Conservation (phyloP, 2,113 vertebrate genomes). For the Suncus etruscus region DNA sequence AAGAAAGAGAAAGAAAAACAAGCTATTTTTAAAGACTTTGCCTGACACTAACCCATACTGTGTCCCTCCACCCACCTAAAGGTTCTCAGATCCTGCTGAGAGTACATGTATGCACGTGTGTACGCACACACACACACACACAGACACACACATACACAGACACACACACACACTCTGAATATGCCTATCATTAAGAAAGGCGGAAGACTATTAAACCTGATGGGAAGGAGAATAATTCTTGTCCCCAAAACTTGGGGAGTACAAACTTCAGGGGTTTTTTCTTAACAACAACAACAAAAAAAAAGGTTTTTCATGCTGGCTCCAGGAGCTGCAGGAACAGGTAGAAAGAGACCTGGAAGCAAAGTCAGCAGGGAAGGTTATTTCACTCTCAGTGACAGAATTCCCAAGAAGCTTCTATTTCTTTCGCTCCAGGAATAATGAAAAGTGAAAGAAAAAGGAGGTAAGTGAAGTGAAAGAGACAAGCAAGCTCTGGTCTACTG, state of each 20-base stretch:
- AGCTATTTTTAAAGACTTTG: constrained; percentile 72
- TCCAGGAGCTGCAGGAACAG: neutral
- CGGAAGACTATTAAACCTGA: neutral
- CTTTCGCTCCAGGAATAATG: neutral
- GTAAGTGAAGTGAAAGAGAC: neutral
- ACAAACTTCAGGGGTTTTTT: neutral
- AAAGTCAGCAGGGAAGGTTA: neutral
- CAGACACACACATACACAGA: neutral
- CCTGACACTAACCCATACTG: constrained; percentile 39
- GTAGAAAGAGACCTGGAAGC: neutral
- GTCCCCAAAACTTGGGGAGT: neutral
- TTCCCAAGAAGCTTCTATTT: neutral
- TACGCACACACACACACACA: neutral
- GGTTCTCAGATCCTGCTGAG: neutral
- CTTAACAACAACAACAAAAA: constrained; percentile 32
- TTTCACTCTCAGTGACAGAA: neutral
- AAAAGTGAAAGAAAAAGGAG: neutral
- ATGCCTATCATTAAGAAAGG: neutral
- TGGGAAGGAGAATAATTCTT: neutral
- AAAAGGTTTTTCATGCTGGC: constrained; percentile 43
- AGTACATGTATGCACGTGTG: neutral
- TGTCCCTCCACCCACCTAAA: constrained; percentile 1
- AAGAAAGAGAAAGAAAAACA: constrained; percentile 60
- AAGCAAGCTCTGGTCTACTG: neutral
- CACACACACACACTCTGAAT: neutral